These are phyloP conservation scores for Takifugu rubripes DNA, from an alignment of 2,797 vertebrate genomes.

Conservation along the genomic window DNA sequence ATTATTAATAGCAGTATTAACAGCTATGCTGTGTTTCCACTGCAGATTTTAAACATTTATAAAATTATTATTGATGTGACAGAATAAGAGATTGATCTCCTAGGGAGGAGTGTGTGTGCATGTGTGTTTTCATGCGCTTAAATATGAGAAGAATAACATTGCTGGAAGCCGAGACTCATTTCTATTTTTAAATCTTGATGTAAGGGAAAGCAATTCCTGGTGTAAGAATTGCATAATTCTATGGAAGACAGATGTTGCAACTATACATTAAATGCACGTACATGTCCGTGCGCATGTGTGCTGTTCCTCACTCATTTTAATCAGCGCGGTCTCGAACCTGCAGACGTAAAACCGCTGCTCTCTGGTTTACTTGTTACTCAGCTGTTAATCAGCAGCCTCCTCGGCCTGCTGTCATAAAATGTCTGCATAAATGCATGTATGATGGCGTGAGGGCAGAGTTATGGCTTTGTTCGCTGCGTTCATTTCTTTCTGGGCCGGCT, in stretches of 20 bases:
- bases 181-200: too few relatives aligned
- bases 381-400: constrained; percentile 48
- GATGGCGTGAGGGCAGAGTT: constrained; percentile 20
- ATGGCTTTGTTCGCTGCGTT: constrained; percentile 48
- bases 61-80: constrained; percentile 89
- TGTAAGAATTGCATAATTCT: not conserved
- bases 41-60: constrained; percentile 94
- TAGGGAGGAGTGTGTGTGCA: constrained; percentile 9
- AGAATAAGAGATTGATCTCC: constrained; percentile 65
- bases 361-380: constrained; percentile 6
- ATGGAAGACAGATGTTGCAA: not conserved
- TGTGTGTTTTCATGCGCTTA: not conserved
- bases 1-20: constrained; percentile 71
- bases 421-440: constrained; percentile 32
- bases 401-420: constrained; percentile 23
- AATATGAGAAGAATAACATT: not conserved
- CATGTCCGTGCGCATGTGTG: too few relatives aligned
- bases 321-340: too few relatives aligned
- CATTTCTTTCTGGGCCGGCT: constrained; percentile 33
- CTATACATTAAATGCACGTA: too few relatives aligned
- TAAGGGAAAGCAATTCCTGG: not conserved
- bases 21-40: constrained; percentile 74
- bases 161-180: not conserved
- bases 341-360: constrained; percentile 12
- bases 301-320: too few relatives aligned